Evolutionary conservation across 1,140 invertebrate genomes (phyloP), one percentile per base, ranked within the genome.

Genomic region (Dinoponera quadriceps): DNA sequence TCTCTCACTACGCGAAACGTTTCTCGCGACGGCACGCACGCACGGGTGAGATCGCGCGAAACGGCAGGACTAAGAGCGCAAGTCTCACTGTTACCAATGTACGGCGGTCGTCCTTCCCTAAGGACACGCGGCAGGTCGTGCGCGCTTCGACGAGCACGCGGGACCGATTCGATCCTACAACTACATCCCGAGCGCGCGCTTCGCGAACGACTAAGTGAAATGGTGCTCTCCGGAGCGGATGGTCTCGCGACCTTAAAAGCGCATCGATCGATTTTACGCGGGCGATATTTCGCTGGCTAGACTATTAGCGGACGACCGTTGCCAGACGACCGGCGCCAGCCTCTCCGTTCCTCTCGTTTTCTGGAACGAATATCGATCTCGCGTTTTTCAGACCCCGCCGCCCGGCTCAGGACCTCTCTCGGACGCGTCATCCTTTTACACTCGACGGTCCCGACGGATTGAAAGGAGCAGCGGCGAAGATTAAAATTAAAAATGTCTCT

Each of bases 321-420:
- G 87, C 84, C 88, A 88, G 81, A 62, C 57, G 81, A 62, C 57
- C 48, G 83, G 83, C 83, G 83, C 77, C 83, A 84, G 68, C 77
- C 57, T 85, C 57, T 62, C 83, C 66, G 16, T 71, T 77, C 20
- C 25, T 88, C 80, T 48, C 69, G 55, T 84, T 89, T 89, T 89
- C 86, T 89, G 81, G 84, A 84, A 89, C 81, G 71, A 88, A 88
- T 88, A 88, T 89, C 87, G 88, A 89, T 85, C 66, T 65, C 68
- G 27, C 33, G 54, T 60, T 88, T 69, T 84, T 83, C 49, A 66
- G 66, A 48, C 48, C 65, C 18, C 33, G 57, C 14, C 25, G 5
- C 29, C n/a, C 13, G 22, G 51, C 4, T 44, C 38, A 44, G 7
- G 38, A 44, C 38, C 0, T 44, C 38, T 44, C 38, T 3, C 38